These are phyloP conservation scores for Corella eumyota DNA, from an alignment of 23 tunicate species.

Conservation along the genomic window DNA sequence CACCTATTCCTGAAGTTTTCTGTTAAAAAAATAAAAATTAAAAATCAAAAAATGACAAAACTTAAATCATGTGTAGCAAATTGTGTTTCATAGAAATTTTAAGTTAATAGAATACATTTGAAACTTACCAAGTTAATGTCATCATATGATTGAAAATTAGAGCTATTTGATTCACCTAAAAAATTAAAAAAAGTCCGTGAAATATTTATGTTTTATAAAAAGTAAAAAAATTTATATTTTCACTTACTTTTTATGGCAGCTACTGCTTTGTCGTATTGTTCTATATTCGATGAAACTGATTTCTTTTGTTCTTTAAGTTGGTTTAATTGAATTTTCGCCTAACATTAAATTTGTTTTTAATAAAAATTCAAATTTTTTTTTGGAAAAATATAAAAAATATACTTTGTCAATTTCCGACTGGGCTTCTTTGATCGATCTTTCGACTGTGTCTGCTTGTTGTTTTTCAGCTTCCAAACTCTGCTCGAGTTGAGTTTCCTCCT, in stretches of 20 bases:
- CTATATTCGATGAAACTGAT: conserved; percentile 60
- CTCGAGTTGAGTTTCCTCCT: conserved; percentile 73
- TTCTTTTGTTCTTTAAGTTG: conserved; percentile 39
- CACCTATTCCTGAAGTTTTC: conserved; percentile 1
- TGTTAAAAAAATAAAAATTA: neutral
- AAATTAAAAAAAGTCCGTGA: neutral
- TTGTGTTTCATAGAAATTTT: too few relatives aligned
- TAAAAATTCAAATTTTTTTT: too few relatives aligned
- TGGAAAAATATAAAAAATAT: neutral
- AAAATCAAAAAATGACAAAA: neutral
- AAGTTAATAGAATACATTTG: too few relatives aligned
- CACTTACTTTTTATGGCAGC: conserved; percentile 51
- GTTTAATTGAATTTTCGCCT: conserved; percentile 40
- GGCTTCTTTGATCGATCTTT: conserved; percentile 38
- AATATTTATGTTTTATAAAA: too few relatives aligned
- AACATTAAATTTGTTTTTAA: neutral
- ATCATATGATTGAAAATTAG: too few relatives aligned
- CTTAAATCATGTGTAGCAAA: too few relatives aligned
- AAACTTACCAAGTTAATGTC: too few relatives aligned
- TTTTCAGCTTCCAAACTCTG: conserved; percentile 57
- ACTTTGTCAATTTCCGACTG: conserved; percentile 55
- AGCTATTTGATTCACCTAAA: conserved; percentile 24
- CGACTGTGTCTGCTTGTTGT: conserved; percentile 45
- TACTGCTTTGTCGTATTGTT: conserved; percentile 76
- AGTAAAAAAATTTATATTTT: too few relatives aligned